Evolutionary conservation across 2,113 vertebrate species (phyloP).

Genomic region (Neotragus moschatus): DNA sequence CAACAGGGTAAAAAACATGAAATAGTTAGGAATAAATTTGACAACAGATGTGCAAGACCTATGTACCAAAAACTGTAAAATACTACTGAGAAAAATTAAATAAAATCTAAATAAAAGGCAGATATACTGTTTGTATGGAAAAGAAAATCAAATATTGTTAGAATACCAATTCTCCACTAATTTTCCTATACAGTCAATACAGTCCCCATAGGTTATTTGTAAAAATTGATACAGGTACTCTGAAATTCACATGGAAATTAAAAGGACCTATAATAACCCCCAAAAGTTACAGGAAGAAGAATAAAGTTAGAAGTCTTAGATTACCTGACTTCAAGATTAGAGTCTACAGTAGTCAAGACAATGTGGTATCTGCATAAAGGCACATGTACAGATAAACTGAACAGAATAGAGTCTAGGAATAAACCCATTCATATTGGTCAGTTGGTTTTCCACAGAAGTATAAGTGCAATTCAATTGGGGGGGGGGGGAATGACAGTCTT

Average conservation of each 20-base stretch:
- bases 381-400: not conserved
- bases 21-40: not conserved
- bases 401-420: not conserved
- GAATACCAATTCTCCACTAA: not conserved
- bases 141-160: not conserved
- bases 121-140: not conserved
- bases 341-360: not conserved
- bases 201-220: not conserved
- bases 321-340: not conserved
- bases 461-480: not conserved
- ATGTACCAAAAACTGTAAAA: not conserved
- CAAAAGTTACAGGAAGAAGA: not conserved
- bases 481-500: not conserved
- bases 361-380: not conserved
- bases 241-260: not conserved
- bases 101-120: not conserved
- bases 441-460: not conserved
- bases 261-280: not conserved
- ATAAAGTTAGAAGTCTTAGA: not conserved
- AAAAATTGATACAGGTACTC: not conserved
- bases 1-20: not conserved
- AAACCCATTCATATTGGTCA: not conserved
- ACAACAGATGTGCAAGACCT: not conserved
- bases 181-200: not conserved
- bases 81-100: not conserved